phyloP scores from a whole-genome alignment of 2,797 vertebrate genomes.

The Darevskia nairensis region DNA sequence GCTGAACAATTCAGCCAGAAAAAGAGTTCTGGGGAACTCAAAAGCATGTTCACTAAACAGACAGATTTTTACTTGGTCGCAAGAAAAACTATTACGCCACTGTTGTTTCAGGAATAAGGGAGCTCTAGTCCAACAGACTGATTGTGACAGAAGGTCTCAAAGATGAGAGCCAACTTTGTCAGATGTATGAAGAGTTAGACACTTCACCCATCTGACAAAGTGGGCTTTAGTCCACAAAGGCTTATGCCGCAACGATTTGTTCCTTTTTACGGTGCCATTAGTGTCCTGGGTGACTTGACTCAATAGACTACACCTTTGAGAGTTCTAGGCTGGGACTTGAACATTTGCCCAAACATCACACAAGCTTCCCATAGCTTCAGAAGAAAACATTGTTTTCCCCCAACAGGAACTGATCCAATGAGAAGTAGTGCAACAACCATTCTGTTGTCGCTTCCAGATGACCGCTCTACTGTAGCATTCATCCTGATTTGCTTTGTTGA shows the following conservation, averaged over 20 bases:
- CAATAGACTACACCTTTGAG: neutral
- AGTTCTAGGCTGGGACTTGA: no score
- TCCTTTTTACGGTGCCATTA: neutral
- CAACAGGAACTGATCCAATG: neutral
- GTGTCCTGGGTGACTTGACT: neutral
- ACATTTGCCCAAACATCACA: neutral
- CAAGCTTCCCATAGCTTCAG: no score
- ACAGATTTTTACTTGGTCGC: neutral
- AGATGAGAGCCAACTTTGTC: neutral
- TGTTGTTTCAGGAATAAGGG: neutral
- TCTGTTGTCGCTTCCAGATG: neutral
- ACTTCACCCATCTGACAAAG: neutral
- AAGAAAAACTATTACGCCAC: neutral
- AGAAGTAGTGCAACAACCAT: neutral
- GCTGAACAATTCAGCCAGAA: neutral
- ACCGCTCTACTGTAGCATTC: no score
- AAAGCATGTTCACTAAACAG: neutral
- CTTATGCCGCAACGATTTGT: neutral
- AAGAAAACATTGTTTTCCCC: neutral
- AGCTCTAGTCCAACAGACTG: neutral
- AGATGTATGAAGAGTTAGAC: neutral
- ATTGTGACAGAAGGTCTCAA: neutral
- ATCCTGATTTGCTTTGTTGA: no score
- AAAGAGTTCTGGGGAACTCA: neutral
- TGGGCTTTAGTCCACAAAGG: neutral